A percentile compares a stretch with the other conserved stretches of the same genome.
phyloP scores from a whole-genome alignment of 2,113 vertebrate species.

The Phalacrocorax brasilianus region DNA sequence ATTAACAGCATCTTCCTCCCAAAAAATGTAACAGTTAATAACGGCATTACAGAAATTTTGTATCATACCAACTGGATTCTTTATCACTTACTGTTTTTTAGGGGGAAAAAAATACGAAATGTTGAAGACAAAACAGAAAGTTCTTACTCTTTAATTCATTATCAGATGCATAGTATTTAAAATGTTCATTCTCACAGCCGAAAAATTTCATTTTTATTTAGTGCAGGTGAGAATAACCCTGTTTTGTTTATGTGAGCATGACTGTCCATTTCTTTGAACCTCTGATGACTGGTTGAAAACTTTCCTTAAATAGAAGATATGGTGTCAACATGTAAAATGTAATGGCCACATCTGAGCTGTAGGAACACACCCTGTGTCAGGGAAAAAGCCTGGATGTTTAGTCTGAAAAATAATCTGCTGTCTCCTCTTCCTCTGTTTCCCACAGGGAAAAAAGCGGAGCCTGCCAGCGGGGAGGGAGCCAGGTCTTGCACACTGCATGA shows the following conservation, averaged over 20 bases:
- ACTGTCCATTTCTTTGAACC: background rate
- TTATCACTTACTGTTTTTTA: background rate
- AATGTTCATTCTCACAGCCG: background rate
- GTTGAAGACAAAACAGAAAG: background rate
- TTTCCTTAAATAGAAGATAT: background rate
- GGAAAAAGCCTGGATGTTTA: background rate
- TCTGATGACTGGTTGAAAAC: background rate
- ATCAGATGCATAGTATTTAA: background rate
- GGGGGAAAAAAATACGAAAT: fast-evolving
- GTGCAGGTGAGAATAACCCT: background rate
- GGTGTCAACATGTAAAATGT: background rate
- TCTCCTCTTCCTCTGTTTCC: background rate
- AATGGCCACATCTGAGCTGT: background rate
- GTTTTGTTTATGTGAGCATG: background rate
- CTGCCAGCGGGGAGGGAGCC: background rate
- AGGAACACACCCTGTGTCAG: background rate
- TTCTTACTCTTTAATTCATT: background rate
- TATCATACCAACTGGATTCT: background rate
- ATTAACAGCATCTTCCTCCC: background rate
- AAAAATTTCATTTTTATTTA: background rate
- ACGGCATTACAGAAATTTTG: background rate
- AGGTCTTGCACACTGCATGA: background rate
- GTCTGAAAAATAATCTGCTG: background rate
- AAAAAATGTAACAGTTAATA: background rate
- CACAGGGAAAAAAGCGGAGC: background rate